Evolutionary conservation across 2,888 invertebrate genomes (phyloP).

Genomic region (Diloba caeruleocephala): DNA sequence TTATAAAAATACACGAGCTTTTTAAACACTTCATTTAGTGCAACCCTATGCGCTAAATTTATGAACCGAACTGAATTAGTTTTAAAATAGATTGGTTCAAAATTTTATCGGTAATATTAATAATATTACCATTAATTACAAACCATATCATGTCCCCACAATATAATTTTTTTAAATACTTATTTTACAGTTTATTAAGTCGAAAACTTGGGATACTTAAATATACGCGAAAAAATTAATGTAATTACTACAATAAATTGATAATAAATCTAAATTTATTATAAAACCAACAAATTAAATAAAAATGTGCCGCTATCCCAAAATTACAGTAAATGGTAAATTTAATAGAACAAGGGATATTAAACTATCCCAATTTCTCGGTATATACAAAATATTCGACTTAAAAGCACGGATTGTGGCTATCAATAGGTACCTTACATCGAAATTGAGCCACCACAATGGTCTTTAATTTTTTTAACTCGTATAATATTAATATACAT

Average conservation of each 20-base stretch:
- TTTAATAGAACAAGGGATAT: constrained; percentile 25
- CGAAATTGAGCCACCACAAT: constrained; percentile 72
- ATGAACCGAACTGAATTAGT: constrained; percentile 18
- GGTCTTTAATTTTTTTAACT: constrained; percentile 59
- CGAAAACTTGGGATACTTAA: constrained; percentile 66
- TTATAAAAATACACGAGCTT: too few species aligned
- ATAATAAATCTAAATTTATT: constrained; percentile 19
- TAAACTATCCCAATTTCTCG: constrained; percentile 61
- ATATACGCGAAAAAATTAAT: constrained; percentile 34
- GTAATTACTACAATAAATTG: constrained; percentile 11
- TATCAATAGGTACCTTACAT: constrained; percentile 64
- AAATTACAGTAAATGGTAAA: constrained; percentile 17
- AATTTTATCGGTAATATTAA: constrained; percentile 14
- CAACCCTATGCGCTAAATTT: too few species aligned
- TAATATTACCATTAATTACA: constrained; percentile 30
- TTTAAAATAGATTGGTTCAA: background rate
- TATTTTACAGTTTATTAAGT: constrained; percentile 60
- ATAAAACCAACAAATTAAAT: constrained; percentile 6
- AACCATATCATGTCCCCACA: constrained; percentile 67
- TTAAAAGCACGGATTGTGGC: constrained; percentile 63
- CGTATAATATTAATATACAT: constrained; percentile 59
- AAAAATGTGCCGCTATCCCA: constrained; percentile 5
- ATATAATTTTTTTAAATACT: constrained; percentile 60
- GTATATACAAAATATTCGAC: constrained; percentile 56
- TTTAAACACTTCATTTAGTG: too few species aligned